phyloP scores from a whole-genome alignment of 1,140 invertebrate species.

The Drosophila mauritiana region DNA sequence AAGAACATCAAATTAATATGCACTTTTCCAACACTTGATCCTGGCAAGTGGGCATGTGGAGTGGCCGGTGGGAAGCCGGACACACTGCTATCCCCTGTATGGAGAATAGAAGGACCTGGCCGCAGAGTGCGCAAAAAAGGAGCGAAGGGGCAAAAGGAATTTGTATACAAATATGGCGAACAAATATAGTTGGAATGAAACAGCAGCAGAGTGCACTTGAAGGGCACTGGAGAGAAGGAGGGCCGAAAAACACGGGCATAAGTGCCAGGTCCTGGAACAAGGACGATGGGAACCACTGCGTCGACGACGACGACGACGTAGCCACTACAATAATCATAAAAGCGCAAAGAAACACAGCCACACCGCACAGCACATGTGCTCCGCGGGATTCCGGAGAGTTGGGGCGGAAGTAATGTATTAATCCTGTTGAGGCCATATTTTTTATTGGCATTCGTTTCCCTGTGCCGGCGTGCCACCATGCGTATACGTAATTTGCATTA shows the following conservation, averaged over 20 bases:
- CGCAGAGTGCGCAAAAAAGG: slow-evolving; percentile 10
- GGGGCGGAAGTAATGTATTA: slow-evolving; percentile 82
- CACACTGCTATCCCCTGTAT: slow-evolving; percentile 34
- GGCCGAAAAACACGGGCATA: slow-evolving; percentile 75
- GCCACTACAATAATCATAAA: slow-evolving; percentile 81
- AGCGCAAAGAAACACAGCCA: slow-evolving; percentile 74
- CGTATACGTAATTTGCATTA: slow-evolving; percentile 51
- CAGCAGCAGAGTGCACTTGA: slow-evolving; percentile 80
- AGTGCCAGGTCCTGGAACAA: slow-evolving; percentile 52
- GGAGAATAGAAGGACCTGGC: slow-evolving; percentile 22
- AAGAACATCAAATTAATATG: slow-evolving; percentile 71
- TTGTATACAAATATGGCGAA: slow-evolving; percentile 78
- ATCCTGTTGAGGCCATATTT: slow-evolving; percentile 84
- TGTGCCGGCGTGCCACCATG: background rate
- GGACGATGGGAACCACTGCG: slow-evolving; percentile 2
- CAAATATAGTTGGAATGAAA: slow-evolving; percentile 82
- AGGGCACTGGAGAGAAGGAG: slow-evolving; percentile 53
- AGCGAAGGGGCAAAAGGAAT: slow-evolving; percentile 14
- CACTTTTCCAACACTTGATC: slow-evolving; percentile 50
- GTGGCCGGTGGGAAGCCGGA: slow-evolving; percentile 11
- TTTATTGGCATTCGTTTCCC: slow-evolving; percentile 64
- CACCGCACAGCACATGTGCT: slow-evolving; percentile 6
- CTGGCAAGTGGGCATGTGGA: slow-evolving; percentile 8
- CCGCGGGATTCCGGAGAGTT: slow-evolving; percentile 13
- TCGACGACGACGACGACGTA: slow-evolving; percentile 24